Conservation (phyloP, 2,888 invertebrate species). For the Pogonocherus hispidulus region DNA sequence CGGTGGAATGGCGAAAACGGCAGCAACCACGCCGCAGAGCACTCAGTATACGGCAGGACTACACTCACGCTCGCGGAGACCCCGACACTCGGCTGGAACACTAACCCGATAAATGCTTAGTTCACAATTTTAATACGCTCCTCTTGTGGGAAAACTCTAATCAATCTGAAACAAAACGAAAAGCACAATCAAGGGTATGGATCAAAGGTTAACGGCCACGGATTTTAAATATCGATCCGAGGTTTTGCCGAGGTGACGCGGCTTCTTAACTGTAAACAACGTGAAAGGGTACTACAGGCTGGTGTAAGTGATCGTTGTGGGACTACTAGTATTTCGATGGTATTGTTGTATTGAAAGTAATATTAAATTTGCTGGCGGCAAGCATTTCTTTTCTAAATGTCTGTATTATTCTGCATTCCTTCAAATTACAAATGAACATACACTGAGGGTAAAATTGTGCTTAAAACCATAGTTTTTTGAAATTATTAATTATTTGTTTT, state of each 20-base stretch:
- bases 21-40: slow-evolving; percentile 5
- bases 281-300: slow-evolving; percentile 14
- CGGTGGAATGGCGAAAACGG: slow-evolving; percentile 49
- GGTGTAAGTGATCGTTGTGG: slow-evolving; percentile 1
- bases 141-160: slow-evolving; percentile 29
- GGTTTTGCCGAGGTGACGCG: slow-evolving; percentile 2
- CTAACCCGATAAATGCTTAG: slow-evolving; percentile 36
- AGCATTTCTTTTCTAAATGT: not conserved
- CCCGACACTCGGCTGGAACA: slow-evolving; percentile 44
- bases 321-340: slow-evolving; percentile 18
- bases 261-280: slow-evolving; percentile 24
- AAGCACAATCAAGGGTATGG: slow-evolving; percentile 4
- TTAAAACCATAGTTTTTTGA: no score
- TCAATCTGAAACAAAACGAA: slow-evolving; percentile 28
- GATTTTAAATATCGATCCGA: slow-evolving; percentile 15
- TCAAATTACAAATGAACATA: not conserved
- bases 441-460: no score
- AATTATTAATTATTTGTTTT: no score
- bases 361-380: not conserved
- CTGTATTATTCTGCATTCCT: not conserved
- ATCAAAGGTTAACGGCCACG: slow-evolving; percentile 23
- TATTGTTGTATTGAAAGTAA: slow-evolving; percentile 8
- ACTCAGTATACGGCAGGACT: slow-evolving; percentile 31
- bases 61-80: slow-evolving; percentile 43
- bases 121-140: slow-evolving; percentile 28